phyloP scores from a whole-genome alignment of 2,797 vertebrate genomes.

The Pantherophis vulpinus region DNA sequence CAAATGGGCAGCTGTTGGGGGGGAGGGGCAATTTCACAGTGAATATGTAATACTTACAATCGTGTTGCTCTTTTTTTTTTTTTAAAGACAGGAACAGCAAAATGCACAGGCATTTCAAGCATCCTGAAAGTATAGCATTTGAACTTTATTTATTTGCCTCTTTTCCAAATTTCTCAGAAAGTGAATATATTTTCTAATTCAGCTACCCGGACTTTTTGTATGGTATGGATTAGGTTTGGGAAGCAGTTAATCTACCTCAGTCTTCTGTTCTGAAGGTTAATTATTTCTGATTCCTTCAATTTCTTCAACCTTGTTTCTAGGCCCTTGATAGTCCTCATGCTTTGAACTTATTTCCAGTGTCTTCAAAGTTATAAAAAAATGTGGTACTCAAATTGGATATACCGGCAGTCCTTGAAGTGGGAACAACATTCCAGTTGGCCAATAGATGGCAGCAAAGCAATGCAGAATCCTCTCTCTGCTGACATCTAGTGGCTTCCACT shows the following conservation, averaged over 20 bases:
- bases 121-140: slow-evolving; percentile 1
- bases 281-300: not conserved
- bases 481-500: not conserved
- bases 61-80: slow-evolving; percentile 2
- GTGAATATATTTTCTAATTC: not conserved
- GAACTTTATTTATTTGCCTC: not conserved
- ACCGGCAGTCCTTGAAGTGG: not conserved
- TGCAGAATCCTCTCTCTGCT: not conserved
- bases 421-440: not conserved
- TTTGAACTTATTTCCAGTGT: not conserved
- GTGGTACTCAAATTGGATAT: not conserved
- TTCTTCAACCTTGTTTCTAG: not conserved
- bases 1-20: slow-evolving; percentile 27
- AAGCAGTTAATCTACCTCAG: not conserved
- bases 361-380: not conserved
- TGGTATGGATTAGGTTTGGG: not conserved
- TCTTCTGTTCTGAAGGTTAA: not conserved
- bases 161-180: not conserved
- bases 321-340: not conserved
- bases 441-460: not conserved
- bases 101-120: not conserved
- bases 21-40: slow-evolving; percentile 12
- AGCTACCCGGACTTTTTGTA: slow-evolving; percentile 8
- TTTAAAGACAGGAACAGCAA: slow-evolving; percentile 25
- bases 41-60: slow-evolving; percentile 41